phyloP scores from a whole-genome alignment of 2,888 invertebrate genomes.

The Phengaris arion region DNA sequence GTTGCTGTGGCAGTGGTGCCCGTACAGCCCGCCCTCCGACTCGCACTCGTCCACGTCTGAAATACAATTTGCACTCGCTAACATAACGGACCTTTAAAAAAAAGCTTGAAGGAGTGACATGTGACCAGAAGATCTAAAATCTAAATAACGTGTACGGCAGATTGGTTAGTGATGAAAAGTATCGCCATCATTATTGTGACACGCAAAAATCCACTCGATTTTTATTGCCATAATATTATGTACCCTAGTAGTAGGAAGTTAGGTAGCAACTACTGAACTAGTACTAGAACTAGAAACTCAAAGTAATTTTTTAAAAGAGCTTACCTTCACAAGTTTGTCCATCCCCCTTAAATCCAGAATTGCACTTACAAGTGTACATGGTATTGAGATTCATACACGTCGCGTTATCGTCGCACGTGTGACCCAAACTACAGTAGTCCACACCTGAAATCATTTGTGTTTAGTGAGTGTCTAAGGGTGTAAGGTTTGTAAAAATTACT shows the following conservation, averaged over 20 bases:
- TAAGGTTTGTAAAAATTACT: no score
- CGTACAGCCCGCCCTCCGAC: conserved; percentile 86
- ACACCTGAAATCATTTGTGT: conserved; percentile 79
- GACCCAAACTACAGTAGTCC: conserved; percentile 93
- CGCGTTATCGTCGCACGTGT: conserved; percentile 93
- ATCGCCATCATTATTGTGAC: no score
- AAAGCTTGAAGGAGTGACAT: no score
- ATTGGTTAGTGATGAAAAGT: no score
- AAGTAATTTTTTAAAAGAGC: neutral
- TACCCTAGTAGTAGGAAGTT: neutral
- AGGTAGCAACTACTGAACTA: neutral
- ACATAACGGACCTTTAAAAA: no score
- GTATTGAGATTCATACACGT: conserved; percentile 95
- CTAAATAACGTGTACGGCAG: no score
- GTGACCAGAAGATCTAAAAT: no score
- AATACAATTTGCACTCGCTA: conserved; percentile 38
- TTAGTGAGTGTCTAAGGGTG: neutral
- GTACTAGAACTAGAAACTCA: neutral
- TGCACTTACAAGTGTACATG: conserved; percentile 94
- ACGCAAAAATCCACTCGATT: no score
- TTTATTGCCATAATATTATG: no score
- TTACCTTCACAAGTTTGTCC: conserved; percentile 87
- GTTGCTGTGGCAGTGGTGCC: conserved; percentile 92
- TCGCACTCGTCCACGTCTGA: conserved; percentile 93
- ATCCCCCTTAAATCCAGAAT: conserved; percentile 93